A percentile compares a stretch with the other conserved stretches of the same genome.
These are phyloP conservation scores for Ellobius talpinus DNA, from an alignment of 2,113 vertebrate species.

Conservation along the genomic window DNA sequence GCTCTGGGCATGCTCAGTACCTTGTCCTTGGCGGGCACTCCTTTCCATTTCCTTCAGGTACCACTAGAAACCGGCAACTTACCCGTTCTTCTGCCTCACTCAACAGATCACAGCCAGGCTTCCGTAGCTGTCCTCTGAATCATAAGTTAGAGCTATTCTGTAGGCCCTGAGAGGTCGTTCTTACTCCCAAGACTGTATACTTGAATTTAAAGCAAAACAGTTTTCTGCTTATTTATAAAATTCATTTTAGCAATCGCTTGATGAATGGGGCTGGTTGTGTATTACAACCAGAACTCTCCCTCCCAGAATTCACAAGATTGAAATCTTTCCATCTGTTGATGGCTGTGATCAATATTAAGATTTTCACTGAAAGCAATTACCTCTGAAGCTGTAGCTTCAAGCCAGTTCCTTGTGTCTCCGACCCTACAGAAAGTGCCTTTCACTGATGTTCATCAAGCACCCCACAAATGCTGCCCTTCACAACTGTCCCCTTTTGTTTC, in stretches of 20 bases:
- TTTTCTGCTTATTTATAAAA: neutral
- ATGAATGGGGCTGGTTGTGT: neutral
- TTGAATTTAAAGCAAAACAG: neutral
- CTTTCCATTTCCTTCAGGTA: neutral
- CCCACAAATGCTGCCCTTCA: neutral
- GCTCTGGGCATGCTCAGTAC: neutral
- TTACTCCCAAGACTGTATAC: neutral
- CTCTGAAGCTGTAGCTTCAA: neutral
- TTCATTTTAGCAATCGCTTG: slow-evolving; percentile 6
- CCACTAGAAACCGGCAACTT: neutral
- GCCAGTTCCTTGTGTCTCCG: neutral
- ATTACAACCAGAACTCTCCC: slow-evolving; percentile 1
- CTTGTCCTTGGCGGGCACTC: neutral
- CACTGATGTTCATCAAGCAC: neutral
- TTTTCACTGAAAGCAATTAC: neutral
- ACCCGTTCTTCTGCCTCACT: neutral
- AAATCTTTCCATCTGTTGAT: slow-evolving; percentile 25
- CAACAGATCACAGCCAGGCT: neutral
- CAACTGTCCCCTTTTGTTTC: neutral
- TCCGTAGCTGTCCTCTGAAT: neutral
- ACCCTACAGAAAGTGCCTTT: neutral
- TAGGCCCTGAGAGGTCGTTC: neutral
- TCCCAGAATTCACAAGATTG: slow-evolving; percentile 19
- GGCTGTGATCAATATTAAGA: neutral
- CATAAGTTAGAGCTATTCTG: too few relatives aligned